A percentile compares a stretch with the other conserved stretches of the same genome.
These are phyloP conservation scores for Beroe ovata DNA, from an alignment of 37 sponge, comb jelly and placozoan genomes.

Conservation along the genomic window DNA sequence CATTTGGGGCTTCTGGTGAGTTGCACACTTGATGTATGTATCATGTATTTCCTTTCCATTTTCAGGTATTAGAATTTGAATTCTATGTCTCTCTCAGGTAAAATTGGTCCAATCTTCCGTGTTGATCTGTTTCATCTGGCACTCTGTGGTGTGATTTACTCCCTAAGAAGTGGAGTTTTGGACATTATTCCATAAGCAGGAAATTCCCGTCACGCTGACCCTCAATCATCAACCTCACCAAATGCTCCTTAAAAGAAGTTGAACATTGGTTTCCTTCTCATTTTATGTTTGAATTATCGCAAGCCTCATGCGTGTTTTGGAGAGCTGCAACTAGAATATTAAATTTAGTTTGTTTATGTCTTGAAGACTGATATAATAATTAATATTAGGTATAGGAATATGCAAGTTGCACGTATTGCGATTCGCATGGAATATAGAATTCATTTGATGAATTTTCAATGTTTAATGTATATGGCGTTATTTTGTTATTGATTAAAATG, in stretches of 20 bases:
- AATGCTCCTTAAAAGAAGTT: background rate
- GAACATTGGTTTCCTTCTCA: too few species aligned
- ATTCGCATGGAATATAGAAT: too few species aligned
- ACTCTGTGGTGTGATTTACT: conserved; percentile 34
- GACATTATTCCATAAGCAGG: background rate
- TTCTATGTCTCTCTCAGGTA: too few species aligned
- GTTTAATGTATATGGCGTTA: background rate
- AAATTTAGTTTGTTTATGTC: too few species aligned
- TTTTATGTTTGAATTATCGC: too few species aligned
- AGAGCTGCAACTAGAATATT: too few species aligned
- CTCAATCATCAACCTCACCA: background rate
- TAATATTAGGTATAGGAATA: too few species aligned
- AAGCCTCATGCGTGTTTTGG: too few species aligned
- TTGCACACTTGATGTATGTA: background rate
- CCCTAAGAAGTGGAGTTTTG: conserved; percentile 13
- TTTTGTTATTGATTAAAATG: background rate
- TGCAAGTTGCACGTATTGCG: too few species aligned
- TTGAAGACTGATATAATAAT: too few species aligned
- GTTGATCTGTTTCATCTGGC: conserved; percentile 52
- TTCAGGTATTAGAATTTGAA: background rate
- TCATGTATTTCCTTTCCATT: background rate
- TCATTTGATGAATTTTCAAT: too few species aligned
- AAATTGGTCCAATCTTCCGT: conserved; percentile 37
- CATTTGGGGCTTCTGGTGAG: conserved; percentile 36
- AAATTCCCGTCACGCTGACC: too few species aligned